Conservation (phyloP, 2,113 vertebrate species). For the Elanoides forficatus region DNA sequence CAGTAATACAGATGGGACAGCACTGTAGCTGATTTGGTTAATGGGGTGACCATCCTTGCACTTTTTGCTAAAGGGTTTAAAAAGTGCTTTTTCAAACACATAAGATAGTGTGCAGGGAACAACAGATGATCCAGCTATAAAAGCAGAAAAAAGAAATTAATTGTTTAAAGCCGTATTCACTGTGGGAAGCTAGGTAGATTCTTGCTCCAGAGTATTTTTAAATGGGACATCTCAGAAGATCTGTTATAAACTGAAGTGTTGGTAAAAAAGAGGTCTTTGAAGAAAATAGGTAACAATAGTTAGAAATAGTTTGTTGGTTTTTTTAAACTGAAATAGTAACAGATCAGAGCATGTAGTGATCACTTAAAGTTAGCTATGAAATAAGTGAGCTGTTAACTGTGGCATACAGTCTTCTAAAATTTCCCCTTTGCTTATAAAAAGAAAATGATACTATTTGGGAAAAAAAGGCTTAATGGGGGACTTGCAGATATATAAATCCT, state of each 20-base stretch:
- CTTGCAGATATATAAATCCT: not conserved
- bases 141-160: not conserved
- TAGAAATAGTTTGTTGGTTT: not conserved
- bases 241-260: not conserved
- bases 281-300: not conserved
- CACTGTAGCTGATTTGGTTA: not conserved
- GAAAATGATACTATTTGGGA: not conserved
- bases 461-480: not conserved
- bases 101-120: not conserved
- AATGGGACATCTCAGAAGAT: not conserved
- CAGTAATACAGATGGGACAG: not conserved
- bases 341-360: not conserved
- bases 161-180: not conserved
- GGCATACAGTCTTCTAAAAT: not conserved
- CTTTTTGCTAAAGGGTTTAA: not conserved
- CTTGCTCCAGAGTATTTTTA: not conserved
- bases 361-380: not conserved
- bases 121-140: not conserved
- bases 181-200: not conserved
- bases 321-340: not conserved
- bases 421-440: not conserved
- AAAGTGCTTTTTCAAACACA: not conserved
- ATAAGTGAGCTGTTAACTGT: not conserved
- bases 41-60: not conserved
- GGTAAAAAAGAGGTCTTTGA: not conserved